Conservation (phyloP, 2,888 invertebrate species). For the Lutraria lutraria region DNA sequence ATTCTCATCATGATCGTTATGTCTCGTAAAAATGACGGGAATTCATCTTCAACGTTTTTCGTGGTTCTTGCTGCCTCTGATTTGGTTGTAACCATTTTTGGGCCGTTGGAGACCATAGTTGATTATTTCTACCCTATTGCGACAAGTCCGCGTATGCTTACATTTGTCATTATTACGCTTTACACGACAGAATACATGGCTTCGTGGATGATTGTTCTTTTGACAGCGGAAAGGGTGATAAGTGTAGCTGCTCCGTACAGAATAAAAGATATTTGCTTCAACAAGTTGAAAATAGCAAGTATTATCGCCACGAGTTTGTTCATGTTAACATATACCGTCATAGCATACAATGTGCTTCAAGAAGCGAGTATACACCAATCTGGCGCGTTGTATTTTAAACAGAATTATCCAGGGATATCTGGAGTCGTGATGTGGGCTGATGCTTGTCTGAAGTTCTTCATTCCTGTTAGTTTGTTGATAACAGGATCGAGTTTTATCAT, state of each 20-base stretch:
- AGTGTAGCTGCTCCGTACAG: slow-evolving; percentile 14
- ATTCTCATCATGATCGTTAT: neutral
- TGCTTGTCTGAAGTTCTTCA: neutral
- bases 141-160: neutral
- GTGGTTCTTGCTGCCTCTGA: neutral
- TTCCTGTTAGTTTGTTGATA: neutral
- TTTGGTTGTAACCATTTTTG: neutral
- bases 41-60: neutral
- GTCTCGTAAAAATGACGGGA: too few relatives aligned
- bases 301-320: neutral
- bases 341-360: neutral
- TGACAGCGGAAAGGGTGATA: slow-evolving; percentile 5
- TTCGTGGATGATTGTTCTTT: slow-evolving; percentile 1
- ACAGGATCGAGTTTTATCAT: neutral
- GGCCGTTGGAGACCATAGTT: neutral
- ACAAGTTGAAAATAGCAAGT: neutral
- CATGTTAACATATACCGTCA: neutral
- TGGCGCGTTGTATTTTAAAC: neutral
- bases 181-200: neutral
- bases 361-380: neutral
- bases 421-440: neutral
- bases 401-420: neutral
- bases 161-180: neutral
- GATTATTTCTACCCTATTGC: neutral
- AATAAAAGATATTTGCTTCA: neutral